Evolutionary conservation across 2,113 vertebrate genomes (phyloP), one percentile per base, ranked within the genome.

Genomic region (Xenotilapia leptura): DNA sequence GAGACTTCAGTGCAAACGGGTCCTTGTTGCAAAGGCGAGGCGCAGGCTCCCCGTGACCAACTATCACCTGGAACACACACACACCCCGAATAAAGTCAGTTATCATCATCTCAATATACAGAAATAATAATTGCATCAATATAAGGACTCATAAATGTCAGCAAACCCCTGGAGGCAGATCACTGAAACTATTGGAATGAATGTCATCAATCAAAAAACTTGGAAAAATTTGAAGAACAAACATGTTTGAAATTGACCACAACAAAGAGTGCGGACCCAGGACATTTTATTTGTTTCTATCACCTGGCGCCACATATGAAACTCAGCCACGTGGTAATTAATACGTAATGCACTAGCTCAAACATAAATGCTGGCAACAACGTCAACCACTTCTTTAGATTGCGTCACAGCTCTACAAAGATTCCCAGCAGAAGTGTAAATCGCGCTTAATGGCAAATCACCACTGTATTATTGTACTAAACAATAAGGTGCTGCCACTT

Each of bases 1-100:
- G 93, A 73, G 97, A 98, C 94, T 99, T 99, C 26, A 99, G 90
- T 65, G 98, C 97, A 8, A 99, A 99, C 0, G 98, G 98, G 65
- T 99, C 98, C 94, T 99, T 99, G 95, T 99, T 98, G 80, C 98
- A 99, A 56, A 99, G 90, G 33, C 97, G 98, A 0, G 97, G 96
- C 0, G 98, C 98, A 3, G 97, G 98, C 85, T 99, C 98, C 11
- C 98, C 98, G 0, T 99, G 98, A n/a, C 98, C 98, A 2, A 98
- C 97, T 11, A 99, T 99, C 84, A 99, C 97, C 95, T 99, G 97
- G 83, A 97, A 89, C 79, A 85, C 2, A 85, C 2, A 38, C 5
- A 19, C 3, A 12, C 26, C 7, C 68, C 2, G 4, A 45, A 45
- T 26, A 45, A 73, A 45, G 62, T 38, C 21, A 28, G 2, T 45